These are phyloP conservation scores for Gastrophryne carolinensis DNA, from an alignment of 2,797 vertebrate species.

Conservation along the genomic window DNA sequence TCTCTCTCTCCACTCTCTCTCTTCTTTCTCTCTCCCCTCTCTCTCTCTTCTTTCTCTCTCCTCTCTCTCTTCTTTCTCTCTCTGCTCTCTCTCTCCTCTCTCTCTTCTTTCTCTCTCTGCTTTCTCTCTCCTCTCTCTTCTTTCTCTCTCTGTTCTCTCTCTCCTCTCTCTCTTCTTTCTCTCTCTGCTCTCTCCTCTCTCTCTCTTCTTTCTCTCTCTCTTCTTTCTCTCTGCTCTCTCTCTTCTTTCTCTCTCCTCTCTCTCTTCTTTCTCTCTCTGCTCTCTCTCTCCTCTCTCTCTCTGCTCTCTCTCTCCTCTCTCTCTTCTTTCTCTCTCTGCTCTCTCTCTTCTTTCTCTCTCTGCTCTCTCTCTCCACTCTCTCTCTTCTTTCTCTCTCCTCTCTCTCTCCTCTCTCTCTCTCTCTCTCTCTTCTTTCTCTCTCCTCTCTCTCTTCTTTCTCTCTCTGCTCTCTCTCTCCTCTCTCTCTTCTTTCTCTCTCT, in stretches of 20 bases:
- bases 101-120: background rate
- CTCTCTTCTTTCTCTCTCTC: background rate
- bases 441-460: background rate
- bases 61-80: background rate
- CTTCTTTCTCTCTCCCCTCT: background rate
- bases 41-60: background rate
- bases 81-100: background rate
- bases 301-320: background rate
- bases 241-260: background rate
- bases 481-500: background rate
- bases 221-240: background rate
- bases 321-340: background rate
- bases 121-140: background rate
- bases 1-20: background rate
- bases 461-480: background rate
- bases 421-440: background rate
- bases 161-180: background rate
- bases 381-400: background rate
- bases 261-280: background rate
- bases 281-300: background rate
- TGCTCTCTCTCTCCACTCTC: background rate
- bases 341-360: background rate
- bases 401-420: background rate
- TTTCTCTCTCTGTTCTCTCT: background rate
- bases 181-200: background rate